Evolutionary conservation across 2,113 vertebrate genomes (phyloP), one percentile per base, ranked within the genome.

Genomic region (Colinus virginianus): DNA sequence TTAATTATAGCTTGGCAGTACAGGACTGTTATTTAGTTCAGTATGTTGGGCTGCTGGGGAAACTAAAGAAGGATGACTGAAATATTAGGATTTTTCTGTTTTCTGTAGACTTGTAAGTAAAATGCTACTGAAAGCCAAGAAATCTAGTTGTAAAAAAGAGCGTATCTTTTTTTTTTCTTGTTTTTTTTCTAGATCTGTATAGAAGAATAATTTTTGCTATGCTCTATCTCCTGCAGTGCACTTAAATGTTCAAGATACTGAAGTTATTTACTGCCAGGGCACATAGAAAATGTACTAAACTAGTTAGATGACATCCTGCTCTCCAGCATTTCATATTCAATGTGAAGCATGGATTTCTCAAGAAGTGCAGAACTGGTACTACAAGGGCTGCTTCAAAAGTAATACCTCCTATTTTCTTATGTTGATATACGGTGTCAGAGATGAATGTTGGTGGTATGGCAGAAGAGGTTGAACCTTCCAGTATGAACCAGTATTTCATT

Each of bases 1-100:
- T 95, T 96, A 97, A 95, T 77, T 95, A 93, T 67, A 91, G 43
- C 63, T 94, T 96, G 93, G 92, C 78, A 94, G 70, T 78, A 62
- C 49, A 78, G 36, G 43, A 90, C 28, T 62, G 78, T 88, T 84
- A 42, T 91, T 95, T 80, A 86, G 40, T 76, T 92, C 83, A 88
- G 34, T 2, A 1, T 90, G 78, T 56, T 93, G 58, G 86, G 34
- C 49, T 85, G 25, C 63, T 81, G 77, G 87, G 76, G 56, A 83
- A 93, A 82, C 36, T 68, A 85, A 88, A 92, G 80, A 72, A 56
- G 13, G 23, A 64, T 59, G 80, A 62, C 84, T 93, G 40, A 93
- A 91, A 78, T 85, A 87, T 75, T 81, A 75, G 64, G 55, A 70
- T 40, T 92, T 79, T 94, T 61, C 49, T 20, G 13, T 82, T 91